Evolutionary conservation across 2,113 vertebrate genomes (phyloP), one percentile per base, ranked within the genome.

Genomic region (Otus sunia): DNA sequence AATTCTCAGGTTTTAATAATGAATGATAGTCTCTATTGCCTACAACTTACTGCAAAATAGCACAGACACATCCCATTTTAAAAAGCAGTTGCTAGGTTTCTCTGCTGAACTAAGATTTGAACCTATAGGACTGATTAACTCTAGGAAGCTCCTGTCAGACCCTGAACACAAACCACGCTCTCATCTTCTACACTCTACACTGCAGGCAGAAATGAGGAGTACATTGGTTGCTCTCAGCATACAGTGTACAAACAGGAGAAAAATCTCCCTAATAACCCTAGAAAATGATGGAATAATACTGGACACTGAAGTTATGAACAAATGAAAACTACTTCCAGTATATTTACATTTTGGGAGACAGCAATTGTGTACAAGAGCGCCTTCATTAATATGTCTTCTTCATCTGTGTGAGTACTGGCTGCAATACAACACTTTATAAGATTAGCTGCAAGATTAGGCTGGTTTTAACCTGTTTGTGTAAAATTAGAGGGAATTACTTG

Each of bases 171-270:
- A 86, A 69, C 6, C 79, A 86, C 88, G 34, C 5, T 75, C 69
- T 92, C 25, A 63, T 20, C 23, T 62, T 78, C 22, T 23, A 8
- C 0, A 0, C 5, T 13, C 17, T 32, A 67, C 62, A 75, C 10
- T 53, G 37, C 14, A n/a, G 15, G 43, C 34, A 88, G 15, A 50
- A 91, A 58, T 20, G 39, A 17, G 52, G 27, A 92, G 11, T 36
- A 69, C 9, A 13, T 1, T 50, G 25, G 36, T 45, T 86, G 36
- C 12, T 77, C 37, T 79, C 49, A 86, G 22, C 81, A 72, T 37
- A 59, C 9, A 9, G 26, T n/a, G 9, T n/a, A 89, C 5, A 43
- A 60, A 92, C 3, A 84, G 47, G 21, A 87, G 18, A 81, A 85
- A 56, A 72, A 49, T n/a, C 14, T 69, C 22, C 37, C 12, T 68